Percentiles rank a stretch among this genome's conserved stretches.
Conservation (phyloP, 2,797 vertebrate genomes). For the Cheirogaleus major region DNA sequence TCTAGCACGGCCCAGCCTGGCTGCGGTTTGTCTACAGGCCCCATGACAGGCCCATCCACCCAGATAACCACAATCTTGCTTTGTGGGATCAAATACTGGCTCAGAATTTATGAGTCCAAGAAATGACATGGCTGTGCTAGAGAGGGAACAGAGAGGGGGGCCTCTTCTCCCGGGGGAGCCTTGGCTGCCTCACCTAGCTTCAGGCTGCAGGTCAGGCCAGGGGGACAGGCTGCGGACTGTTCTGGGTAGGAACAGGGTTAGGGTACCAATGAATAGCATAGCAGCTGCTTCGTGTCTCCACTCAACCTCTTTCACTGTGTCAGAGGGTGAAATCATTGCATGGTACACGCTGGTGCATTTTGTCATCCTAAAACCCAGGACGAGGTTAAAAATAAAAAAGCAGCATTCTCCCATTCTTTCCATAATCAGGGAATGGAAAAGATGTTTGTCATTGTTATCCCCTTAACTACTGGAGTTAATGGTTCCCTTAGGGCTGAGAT, state of each 20-base stretch:
- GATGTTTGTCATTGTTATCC: slow-evolving; percentile 17
- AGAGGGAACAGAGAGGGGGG: neutral
- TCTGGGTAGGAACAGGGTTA: slow-evolving; percentile 84
- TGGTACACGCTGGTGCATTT: slow-evolving; percentile 84
- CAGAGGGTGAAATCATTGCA: slow-evolving; percentile 83
- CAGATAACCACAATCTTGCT: slow-evolving; percentile 85
- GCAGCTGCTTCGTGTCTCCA: slow-evolving; percentile 87
- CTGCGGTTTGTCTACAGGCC: slow-evolving; percentile 84
- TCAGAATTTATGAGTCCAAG: slow-evolving; percentile 87
- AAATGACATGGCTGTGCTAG: slow-evolving; percentile 83
- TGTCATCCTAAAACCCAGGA: slow-evolving; percentile 81
- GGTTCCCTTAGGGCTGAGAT: slow-evolving; percentile 31
- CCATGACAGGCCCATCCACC: slow-evolving; percentile 83
- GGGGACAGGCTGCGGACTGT: slow-evolving; percentile 77
- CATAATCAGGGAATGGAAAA: slow-evolving; percentile 47
- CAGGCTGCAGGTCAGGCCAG: slow-evolving; percentile 69
- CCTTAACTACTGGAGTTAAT: neutral
- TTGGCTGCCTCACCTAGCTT: slow-evolving; percentile 83
- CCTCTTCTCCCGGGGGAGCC: slow-evolving; percentile 77
- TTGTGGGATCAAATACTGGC: slow-evolving; percentile 83
- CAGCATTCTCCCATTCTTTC: neutral
- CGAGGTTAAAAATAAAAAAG: slow-evolving; percentile 74
- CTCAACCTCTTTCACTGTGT: slow-evolving; percentile 82
- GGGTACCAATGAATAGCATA: slow-evolving; percentile 81
- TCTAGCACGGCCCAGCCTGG: slow-evolving; percentile 72